Evolutionary conservation across 2,113 vertebrate genomes (phyloP).

Genomic region (Syngnathoides biaculeatus): DNA sequence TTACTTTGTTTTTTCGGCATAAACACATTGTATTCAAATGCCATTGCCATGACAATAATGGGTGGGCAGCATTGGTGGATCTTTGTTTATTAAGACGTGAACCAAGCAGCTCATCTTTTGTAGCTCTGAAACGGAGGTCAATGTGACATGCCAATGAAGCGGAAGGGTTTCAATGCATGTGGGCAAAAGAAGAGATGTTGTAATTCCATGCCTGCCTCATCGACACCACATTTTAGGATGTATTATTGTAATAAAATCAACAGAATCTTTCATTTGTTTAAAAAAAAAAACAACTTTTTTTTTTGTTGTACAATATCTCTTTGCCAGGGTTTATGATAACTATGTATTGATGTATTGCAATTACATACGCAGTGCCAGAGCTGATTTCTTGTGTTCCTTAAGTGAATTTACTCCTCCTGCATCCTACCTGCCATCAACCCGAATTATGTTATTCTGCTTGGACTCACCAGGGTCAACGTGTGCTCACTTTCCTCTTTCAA

Average conservation of each 20-base stretch:
- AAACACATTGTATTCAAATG: neutral
- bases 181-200: slow-evolving; percentile 35
- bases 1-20: neutral
- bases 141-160: neutral
- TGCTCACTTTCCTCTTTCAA: slow-evolving; percentile 19
- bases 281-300: slow-evolving; percentile 20
- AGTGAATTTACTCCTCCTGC: neutral
- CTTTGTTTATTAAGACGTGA: slow-evolving; percentile 9
- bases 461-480: slow-evolving; percentile 23
- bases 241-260: slow-evolving; percentile 22
- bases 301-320: neutral
- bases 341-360: neutral
- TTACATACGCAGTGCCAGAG: neutral
- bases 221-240: slow-evolving; percentile 43
- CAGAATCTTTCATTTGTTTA: slow-evolving; percentile 22
- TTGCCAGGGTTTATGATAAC: neutral
- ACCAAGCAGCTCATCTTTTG: slow-evolving; percentile 19
- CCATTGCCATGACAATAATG: neutral
- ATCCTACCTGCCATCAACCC: slow-evolving; percentile 7
- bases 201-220: slow-evolving; percentile 62
- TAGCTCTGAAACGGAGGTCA: too few species aligned
- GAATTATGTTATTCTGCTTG: slow-evolving; percentile 1
- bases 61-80: too few species aligned
- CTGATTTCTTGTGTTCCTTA: slow-evolving; percentile 2
- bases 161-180: slow-evolving; percentile 1